These are phyloP conservation scores for Acanthis flammea DNA, from an alignment of 2,797 vertebrate genomes.

Conservation along the genomic window DNA sequence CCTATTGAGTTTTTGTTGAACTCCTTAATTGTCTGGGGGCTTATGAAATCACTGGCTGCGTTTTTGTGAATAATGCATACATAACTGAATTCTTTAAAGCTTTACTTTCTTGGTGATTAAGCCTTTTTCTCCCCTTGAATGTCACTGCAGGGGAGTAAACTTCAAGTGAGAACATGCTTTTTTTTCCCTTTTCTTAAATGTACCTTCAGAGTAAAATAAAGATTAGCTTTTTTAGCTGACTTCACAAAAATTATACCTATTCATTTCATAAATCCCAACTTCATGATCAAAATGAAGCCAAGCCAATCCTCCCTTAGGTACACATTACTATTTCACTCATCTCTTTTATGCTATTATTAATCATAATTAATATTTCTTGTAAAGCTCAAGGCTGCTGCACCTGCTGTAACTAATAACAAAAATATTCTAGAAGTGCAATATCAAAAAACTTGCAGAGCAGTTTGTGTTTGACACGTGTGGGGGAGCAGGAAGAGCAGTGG, in stretches of 20 bases:
- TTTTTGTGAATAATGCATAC: constrained; percentile 2
- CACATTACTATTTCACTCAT: neutral
- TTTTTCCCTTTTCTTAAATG: neutral
- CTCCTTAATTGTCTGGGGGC: neutral
- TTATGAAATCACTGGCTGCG: neutral
- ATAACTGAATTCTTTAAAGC: neutral
- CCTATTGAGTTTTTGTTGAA: neutral
- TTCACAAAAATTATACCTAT: neutral
- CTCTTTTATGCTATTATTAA: neutral
- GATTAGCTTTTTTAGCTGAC: neutral
- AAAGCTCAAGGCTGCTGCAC: neutral
- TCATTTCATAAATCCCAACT: neutral
- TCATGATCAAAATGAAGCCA: neutral
- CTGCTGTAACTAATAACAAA: neutral
- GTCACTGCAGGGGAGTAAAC: neutral
- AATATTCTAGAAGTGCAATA: neutral
- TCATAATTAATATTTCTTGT: neutral
- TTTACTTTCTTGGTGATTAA: neutral
- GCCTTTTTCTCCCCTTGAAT: constrained; percentile 9
- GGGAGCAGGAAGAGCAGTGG: neutral
- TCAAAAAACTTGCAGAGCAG: neutral
- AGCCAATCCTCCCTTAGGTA: neutral
- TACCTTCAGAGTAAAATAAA: neutral
- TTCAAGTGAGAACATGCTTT: neutral
- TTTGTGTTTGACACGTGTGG: neutral